Evolutionary conservation across 2,113 vertebrate species (phyloP).

Genomic region (Melanerpes formicivorus): DNA sequence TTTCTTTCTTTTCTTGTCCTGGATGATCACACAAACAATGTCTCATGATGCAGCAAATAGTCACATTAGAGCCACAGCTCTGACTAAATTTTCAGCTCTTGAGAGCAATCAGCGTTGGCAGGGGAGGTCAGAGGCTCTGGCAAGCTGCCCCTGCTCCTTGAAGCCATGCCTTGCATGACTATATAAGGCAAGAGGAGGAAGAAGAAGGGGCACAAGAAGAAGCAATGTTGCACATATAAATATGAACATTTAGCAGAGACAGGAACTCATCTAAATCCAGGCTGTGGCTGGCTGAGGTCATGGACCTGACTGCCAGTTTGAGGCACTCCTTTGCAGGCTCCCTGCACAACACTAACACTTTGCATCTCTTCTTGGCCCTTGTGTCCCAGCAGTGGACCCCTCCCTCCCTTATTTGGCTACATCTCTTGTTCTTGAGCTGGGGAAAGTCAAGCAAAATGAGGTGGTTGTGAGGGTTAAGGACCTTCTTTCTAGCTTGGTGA

Average conservation of each 20-base stretch:
- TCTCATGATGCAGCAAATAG: neutral
- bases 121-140: conserved; percentile 20
- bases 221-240: neutral
- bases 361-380: neutral
- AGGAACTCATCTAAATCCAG: neutral
- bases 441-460: neutral
- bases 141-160: conserved; percentile 7
- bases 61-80: neutral
- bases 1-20: neutral
- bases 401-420: neutral
- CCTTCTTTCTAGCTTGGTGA: neutral
- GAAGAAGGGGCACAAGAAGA: neutral
- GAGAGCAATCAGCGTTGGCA: neutral
- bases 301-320: neutral
- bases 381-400: too few species aligned
- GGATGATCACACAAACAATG: neutral
- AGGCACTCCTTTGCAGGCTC: neutral
- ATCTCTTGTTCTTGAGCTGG: neutral
- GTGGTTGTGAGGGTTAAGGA: neutral
- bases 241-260: neutral
- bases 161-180: neutral
- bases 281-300: neutral
- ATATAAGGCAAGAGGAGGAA: conserved; percentile 47
- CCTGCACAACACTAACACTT: rapidly evolving
- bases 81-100: neutral